Percentiles rank a stretch among this genome's conserved stretches.
These are phyloP conservation scores for Harpagoxenus sublaevis DNA, from an alignment of 2,888 invertebrate genomes.

Conservation along the genomic window DNA sequence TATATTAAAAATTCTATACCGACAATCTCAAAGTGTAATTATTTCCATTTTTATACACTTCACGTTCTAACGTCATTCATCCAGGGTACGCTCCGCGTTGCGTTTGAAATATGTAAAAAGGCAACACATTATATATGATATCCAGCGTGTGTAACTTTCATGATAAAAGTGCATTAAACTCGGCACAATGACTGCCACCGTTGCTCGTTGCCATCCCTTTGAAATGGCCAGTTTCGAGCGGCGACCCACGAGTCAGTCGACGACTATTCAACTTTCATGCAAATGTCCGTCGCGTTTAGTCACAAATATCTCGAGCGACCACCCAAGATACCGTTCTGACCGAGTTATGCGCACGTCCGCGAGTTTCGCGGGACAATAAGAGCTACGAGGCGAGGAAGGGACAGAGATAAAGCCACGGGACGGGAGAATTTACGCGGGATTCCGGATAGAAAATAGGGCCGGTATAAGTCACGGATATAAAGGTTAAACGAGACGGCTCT, in stretches of 20 bases:
- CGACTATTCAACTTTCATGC: slow-evolving; percentile 36
- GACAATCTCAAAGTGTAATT: not conserved
- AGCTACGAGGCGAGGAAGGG: slow-evolving; percentile 7
- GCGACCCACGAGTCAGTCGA: not conserved
- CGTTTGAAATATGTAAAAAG: not conserved
- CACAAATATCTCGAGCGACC: slow-evolving; percentile 68
- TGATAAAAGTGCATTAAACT: slow-evolving; percentile 32
- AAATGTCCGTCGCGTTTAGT: slow-evolving; percentile 60
- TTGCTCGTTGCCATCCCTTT: not conserved
- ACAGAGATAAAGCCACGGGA: slow-evolving; percentile 40
- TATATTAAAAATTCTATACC: not conserved
- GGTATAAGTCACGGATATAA: slow-evolving; percentile 65
- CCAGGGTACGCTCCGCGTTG: not conserved
- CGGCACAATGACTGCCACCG: not conserved
- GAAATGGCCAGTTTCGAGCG: not conserved
- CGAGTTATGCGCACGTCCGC: slow-evolving; percentile 60
- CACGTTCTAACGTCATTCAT: not conserved
- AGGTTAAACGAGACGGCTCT: slow-evolving; percentile 54
- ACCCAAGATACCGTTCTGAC: slow-evolving; percentile 60
- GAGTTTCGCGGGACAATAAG: slow-evolving; percentile 58
- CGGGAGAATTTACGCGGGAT: slow-evolving; percentile 59
- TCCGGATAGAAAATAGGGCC: slow-evolving; percentile 59
- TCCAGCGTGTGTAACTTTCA: slow-evolving; percentile 8
- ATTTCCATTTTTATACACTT: not conserved
- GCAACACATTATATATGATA: not conserved